Evolutionary conservation across 2,888 invertebrate species (phyloP), one percentile per base, ranked within the genome.

Genomic region (Drosophila mimetica): DNA sequence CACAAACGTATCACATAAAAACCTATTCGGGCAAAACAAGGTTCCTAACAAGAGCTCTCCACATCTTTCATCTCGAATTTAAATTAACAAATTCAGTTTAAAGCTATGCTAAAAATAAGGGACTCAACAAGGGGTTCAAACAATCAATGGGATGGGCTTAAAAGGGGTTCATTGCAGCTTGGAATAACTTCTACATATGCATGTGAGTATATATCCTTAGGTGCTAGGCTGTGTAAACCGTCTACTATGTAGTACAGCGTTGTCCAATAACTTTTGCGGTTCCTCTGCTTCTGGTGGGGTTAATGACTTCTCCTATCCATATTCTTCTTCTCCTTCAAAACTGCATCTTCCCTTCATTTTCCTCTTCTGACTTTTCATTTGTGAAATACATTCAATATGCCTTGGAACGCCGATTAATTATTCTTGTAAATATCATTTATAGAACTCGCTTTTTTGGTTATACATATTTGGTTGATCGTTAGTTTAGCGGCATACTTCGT

Each of bases 181-280:
- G 61, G 60, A 30, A 36, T 20, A 64, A 47, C 54, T 11, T 47
- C 69, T 63, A 50, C 50, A 28, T 42, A 51, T 36, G 32, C 51
- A 9, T 50, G 22, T 30, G 52, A 50, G 51, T 63, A 67, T 53
- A 25, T 70, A 67, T 70, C 61, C 61, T 71, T 71, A 60, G 36
- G 37, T 48, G 36, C 51, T 52, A 46, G 11, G 18, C 34, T 59
- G 47, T 36, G 42, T 44, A 11, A 28, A 32, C 50, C 46, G 60
- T 51, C 71, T 60, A 67, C 67, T 71, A 32, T 59, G 61, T 67
- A 64, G 64, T 30, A 42, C 64, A 46, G 64, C 37, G 36, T 59
- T 58, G 20, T 37, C 11, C 51, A 51, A 25, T 57, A 60, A 60
- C 59, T 57, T 55, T 60, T 34, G 36, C 20, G 60, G 4, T 34